Base-by-base conservation (phyloP, 2,888 invertebrate genomes). In the Dendrolimus houi region DNA sequence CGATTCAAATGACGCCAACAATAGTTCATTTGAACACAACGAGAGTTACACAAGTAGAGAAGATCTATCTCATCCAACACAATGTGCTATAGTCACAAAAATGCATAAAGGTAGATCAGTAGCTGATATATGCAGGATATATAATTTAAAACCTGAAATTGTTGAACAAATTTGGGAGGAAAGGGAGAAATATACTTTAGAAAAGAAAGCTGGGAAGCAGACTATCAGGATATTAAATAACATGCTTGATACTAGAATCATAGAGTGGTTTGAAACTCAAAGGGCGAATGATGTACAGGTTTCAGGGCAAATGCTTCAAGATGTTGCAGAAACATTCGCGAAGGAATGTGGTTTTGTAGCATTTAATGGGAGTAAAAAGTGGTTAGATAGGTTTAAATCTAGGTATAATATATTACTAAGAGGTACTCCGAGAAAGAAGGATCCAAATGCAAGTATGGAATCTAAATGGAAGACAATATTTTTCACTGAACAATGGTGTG, bases 101-200 rank as follows among this genome's bases (percentile, higher is more conserved):
- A 71, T 79, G 72, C 75, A 77, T 54, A 78, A 74, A 63, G 79
- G 79, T 1, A 61, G 75, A 52, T 66, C 77, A 0, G 66, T 79
- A 0, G 13, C 68, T 0, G 78, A 80, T 9, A 70, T 80, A 0
- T 78, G 77, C 52, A 64, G 68, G 42, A 57, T 78, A 0, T 79
- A 77, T 55, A 71, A 75, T 3, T 17, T 77, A 1, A 73, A 75
- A 0, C 69, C 74, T 1, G 75, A 75, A 29, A 64, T 74, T 0
- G 74, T 75, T 2, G 73, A 79, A 54, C 74, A 77, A 55, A 69
- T 80, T 0, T 80, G 79, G 79, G 78, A 77, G 42, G 72, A 78
- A 0, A 58, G 79, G 29, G 79, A 77, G 6, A 72, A 74, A 8
- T 79, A 72, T 59, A 64, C 64, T 0, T 8, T 74, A 6, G 69